phyloP scores from a whole-genome alignment of 2,113 vertebrate species.

The Onychorhynchus coronatus region DNA sequence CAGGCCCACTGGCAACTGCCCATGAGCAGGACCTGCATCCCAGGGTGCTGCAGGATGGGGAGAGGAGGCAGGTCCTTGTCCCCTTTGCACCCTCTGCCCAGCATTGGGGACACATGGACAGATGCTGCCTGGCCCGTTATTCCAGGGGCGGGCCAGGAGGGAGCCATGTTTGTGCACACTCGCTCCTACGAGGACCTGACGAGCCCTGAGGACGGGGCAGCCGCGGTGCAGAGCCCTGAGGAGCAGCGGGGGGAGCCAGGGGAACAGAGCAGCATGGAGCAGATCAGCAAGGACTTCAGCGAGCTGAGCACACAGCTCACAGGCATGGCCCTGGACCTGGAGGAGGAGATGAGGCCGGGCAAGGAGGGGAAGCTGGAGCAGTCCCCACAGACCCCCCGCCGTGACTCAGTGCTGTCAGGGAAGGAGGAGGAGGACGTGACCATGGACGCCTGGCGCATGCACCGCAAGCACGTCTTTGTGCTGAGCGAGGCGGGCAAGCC shows the following conservation, averaged over 20 bases:
- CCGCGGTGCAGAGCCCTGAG: background rate
- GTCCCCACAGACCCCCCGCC: background rate
- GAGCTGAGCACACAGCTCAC: slow-evolving; percentile 78
- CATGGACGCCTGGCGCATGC: slow-evolving; percentile 87
- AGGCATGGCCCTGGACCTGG: slow-evolving; percentile 70
- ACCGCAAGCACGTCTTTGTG: slow-evolving; percentile 93
- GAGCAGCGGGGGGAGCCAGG: slow-evolving; percentile 21
- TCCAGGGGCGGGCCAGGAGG: slow-evolving; percentile 88
- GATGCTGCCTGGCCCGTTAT: background rate
- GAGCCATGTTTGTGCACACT: slow-evolving; percentile 90
- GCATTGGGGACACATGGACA: fast-evolving
- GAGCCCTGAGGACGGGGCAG: slow-evolving; percentile 63
- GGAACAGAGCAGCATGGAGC: slow-evolving; percentile 65
- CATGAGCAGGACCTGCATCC: fast-evolving
- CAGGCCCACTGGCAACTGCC: background rate
- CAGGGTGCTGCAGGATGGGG: background rate
- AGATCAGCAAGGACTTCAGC: slow-evolving; percentile 80
- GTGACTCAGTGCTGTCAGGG: slow-evolving; percentile 44
- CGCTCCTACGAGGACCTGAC: slow-evolving; percentile 93
- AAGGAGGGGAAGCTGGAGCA: slow-evolving; percentile 68
- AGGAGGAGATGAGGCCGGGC: slow-evolving; percentile 75
- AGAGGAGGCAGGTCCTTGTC: background rate
- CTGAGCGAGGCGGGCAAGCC: slow-evolving; percentile 97
- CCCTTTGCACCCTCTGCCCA: background rate
- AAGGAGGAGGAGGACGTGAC: slow-evolving; percentile 83